Evolutionary conservation across 2,113 vertebrate genomes (phyloP), one percentile per base, ranked within the genome.

Genomic region (Phainopepla nitens): DNA sequence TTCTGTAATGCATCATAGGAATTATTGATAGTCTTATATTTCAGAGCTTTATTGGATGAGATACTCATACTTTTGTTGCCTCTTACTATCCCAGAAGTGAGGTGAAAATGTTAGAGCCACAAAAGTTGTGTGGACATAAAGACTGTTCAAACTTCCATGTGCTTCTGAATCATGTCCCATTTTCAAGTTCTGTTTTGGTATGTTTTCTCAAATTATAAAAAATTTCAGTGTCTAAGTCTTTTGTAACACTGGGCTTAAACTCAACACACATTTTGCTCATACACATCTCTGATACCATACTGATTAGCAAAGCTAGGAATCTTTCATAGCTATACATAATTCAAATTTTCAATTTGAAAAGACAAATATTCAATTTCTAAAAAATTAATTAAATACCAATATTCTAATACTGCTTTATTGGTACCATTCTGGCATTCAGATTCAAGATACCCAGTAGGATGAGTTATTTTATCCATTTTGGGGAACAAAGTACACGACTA

Each of bases 61-160:
- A 65, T 80, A 64, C 12, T 36, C 5, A 18, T 27, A 20, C 12
- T 72, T 70, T 12, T 61, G 16, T 69, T 23, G 19, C 13, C 39
- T 51, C 6, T 45, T 57, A 69, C 11, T n/a, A 77, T 73, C n/a
- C 13, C 35, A 57, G 31, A 83, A 77, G 14, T 13, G 11, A 82
- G 31, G 25, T 0, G 0, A 4, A 86, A 44, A 49, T 25, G 9
- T 16, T 65, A 42, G 25, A 5, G 47, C 17, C 49, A 69, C 2
- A 44, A 9, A 13, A 60, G 10, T 21, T 92, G 25, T 3, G 2
- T 15, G 25, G 33, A 92, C 17, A 82, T 35, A 72, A 82, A 76
- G 12, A 8, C 13, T 39, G 6, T 20, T 66, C 9, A 65, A 25
- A 24, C 57, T 39, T 19, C 24, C 29, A 65, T 14, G 5, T 0